Conservation (phyloP, 1,140 invertebrate species). For the Heliconius congener region DNA sequence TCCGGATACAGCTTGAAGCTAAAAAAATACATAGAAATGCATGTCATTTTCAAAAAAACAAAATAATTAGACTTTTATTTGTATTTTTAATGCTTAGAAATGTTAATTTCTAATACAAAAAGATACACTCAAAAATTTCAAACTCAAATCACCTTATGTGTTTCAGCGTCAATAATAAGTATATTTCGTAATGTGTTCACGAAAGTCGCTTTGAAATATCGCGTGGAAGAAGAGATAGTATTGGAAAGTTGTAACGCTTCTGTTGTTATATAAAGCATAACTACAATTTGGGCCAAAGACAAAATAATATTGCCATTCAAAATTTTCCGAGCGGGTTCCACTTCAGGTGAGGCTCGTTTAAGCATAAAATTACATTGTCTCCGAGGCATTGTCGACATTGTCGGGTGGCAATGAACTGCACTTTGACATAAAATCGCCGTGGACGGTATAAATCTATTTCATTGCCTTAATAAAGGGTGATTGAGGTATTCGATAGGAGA, state of each 20-base stretch:
- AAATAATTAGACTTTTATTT: not conserved
- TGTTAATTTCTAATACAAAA: not conserved
- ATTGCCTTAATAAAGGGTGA: constrained; percentile 79
- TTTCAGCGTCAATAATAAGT: constrained; percentile 16
- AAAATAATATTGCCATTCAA: constrained; percentile 78
- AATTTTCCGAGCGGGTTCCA: constrained; percentile 77
- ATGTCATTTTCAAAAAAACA: not conserved
- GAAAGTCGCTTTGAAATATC: constrained; percentile 20
- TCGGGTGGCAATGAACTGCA: constrained; percentile 79
- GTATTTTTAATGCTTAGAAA: not conserved
- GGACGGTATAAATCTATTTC: constrained; percentile 78
- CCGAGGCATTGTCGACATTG: constrained; percentile 76
- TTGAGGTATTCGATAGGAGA: constrained; percentile 73
- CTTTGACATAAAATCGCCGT: constrained; percentile 81
- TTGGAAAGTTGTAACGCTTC: constrained; percentile 71
- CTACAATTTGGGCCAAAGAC: constrained; percentile 69
- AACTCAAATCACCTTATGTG: constrained; percentile 4
- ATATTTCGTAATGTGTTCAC: constrained; percentile 31
- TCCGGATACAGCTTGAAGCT: no score
- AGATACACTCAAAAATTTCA: not conserved
- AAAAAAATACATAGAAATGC: not conserved
- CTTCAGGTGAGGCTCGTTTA: constrained; percentile 74
- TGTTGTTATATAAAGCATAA: constrained; percentile 78
- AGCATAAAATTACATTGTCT: constrained; percentile 81
- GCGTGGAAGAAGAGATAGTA: constrained; percentile 28